A percentile compares a stretch with the other conserved stretches of the same genome.
These are phyloP conservation scores for Mesorhabditis belari DNA, from an alignment of 2,888 invertebrate genomes.

Conservation along the genomic window DNA sequence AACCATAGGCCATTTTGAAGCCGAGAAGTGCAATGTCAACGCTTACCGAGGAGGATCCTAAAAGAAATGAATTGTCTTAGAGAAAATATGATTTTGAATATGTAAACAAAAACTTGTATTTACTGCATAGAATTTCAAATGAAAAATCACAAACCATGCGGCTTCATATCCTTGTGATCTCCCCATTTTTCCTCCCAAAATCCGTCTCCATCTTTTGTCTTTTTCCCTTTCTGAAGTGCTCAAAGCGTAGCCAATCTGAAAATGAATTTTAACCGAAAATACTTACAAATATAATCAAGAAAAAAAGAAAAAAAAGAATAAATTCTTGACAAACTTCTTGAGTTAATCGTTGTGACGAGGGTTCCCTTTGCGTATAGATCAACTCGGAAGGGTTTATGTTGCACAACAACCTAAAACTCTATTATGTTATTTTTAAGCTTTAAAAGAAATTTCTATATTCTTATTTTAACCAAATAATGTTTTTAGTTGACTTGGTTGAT, in stretches of 20 bases:
- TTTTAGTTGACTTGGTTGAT: conserved; percentile 1
- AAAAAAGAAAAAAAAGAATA: no score
- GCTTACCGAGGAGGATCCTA: conserved; percentile 82
- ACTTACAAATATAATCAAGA: not conserved
- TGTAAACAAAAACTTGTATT: not conserved
- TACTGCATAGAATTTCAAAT: not conserved
- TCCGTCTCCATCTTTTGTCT: conserved; percentile 61
- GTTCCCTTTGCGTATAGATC: conserved; percentile 64
- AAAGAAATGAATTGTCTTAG: not conserved
- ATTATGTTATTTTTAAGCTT: not conserved
- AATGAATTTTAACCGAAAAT: not conserved
- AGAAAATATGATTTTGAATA: not conserved
- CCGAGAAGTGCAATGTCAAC: conserved; percentile 85
- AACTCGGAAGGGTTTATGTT: conserved; percentile 70
- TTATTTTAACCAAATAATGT: no score
- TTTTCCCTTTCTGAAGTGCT: conserved; percentile 62
- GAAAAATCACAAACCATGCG: conserved; percentile 62
- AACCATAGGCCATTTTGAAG: conserved; percentile 81
- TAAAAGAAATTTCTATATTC: not conserved
- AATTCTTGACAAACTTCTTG: not conserved
- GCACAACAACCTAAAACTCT: conserved; percentile 17
- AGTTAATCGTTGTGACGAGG: conserved; percentile 9
- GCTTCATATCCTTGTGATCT: conserved; percentile 85
- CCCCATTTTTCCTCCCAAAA: conserved; percentile 91
- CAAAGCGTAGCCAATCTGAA: not conserved